Conservation (phyloP, 2,888 invertebrate genomes). For the Eupelmus urozonus region DNA sequence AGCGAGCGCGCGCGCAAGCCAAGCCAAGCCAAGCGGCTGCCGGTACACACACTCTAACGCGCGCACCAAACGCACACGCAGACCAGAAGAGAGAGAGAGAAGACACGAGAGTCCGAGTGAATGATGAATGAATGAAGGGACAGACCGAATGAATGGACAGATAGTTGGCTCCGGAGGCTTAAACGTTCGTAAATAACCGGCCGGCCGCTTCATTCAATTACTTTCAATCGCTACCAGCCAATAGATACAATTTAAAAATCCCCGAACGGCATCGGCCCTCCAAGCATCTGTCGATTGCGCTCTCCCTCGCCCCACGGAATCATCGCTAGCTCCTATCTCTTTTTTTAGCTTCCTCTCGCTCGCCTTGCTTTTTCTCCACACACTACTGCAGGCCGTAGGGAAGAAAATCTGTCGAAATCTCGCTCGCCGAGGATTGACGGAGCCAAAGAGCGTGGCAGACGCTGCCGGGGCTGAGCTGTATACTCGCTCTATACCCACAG, state of each 20-base stretch:
- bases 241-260: slow-evolving; percentile 77
- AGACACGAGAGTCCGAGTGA: slow-evolving; percentile 69
- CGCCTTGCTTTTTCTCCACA: background rate
- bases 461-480: slow-evolving; percentile 63
- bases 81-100: too few species aligned
- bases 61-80: too few species aligned
- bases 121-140: slow-evolving; percentile 78
- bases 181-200: slow-evolving; percentile 78
- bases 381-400: background rate
- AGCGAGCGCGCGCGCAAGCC: slow-evolving; percentile 69
- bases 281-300: slow-evolving; percentile 48
- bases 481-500: slow-evolving; percentile 59
- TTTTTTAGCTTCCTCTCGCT: background rate
- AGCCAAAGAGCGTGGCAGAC: slow-evolving; percentile 64
- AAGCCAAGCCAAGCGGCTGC: too few species aligned
- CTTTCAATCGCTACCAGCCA: slow-evolving; percentile 78
- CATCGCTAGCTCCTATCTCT: background rate
- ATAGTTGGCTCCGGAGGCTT: slow-evolving; percentile 74
- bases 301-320: background rate
- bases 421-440: slow-evolving; percentile 66
- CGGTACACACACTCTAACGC: too few species aligned
- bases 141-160: slow-evolving; percentile 78
- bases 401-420: slow-evolving; percentile 14
- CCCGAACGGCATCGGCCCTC: slow-evolving; percentile 55
- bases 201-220: slow-evolving; percentile 77